Evolutionary conservation across 2,797 vertebrate species (phyloP).

Genomic region (Bovichtus diacanthus): DNA sequence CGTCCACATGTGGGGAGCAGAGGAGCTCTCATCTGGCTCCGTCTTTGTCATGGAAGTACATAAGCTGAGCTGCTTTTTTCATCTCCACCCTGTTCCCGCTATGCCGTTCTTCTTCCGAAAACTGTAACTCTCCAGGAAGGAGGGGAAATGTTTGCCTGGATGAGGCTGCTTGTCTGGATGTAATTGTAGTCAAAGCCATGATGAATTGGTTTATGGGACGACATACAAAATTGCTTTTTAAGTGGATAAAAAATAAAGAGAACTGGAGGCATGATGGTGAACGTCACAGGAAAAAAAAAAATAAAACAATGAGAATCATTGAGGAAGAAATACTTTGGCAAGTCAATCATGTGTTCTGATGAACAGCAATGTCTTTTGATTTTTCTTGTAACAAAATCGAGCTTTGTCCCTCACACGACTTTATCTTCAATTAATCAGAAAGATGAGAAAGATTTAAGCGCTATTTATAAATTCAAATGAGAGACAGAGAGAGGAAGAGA

Average conservation of each 20-base stretch:
- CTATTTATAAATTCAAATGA: conserved; percentile 53
- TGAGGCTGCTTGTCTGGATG: conserved; percentile 67
- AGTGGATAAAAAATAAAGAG: conserved; percentile 51
- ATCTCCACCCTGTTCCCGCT: conserved; percentile 48
- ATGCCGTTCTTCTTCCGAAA: conserved; percentile 56
- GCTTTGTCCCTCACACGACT: conserved; percentile 20
- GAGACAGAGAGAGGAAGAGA: conserved; percentile 35
- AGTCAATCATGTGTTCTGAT: conserved; percentile 19
- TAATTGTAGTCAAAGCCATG: conserved; percentile 59
- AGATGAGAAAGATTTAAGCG: conserved; percentile 33
- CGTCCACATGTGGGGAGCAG: conserved; percentile 80
- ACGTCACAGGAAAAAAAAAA: conserved; percentile 20
- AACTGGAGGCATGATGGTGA: conserved; percentile 28
- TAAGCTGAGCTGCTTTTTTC: conserved; percentile 45
- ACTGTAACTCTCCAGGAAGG: conserved; percentile 59
- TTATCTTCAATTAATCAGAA: conserved; percentile 46
- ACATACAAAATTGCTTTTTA: conserved; percentile 52
- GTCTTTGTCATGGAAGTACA: conserved; percentile 67
- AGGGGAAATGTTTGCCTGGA: conserved; percentile 39
- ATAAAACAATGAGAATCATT: conserved; percentile 48
- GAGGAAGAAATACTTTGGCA: conserved; percentile 19
- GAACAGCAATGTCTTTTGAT: conserved; percentile 27
- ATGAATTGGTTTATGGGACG: conserved; percentile 59
- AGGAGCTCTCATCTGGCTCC: conserved; percentile 74
- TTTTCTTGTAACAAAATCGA: conserved; percentile 31